Base-by-base conservation (phyloP, 2,888 invertebrate genomes). In the Lasioglossum malachurum region DNA sequence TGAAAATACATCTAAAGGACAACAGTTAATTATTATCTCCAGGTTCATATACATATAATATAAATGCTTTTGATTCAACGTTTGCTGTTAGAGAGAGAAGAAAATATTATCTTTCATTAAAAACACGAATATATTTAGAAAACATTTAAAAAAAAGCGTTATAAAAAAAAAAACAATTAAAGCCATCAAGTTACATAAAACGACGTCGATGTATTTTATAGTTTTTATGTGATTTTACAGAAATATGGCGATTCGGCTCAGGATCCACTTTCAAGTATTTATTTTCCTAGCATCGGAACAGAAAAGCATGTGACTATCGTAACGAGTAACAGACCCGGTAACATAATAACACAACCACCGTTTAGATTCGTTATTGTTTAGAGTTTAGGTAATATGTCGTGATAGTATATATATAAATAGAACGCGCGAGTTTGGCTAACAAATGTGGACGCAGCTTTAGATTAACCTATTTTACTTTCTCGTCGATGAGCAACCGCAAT, bases 1-100 rank as follows among this genome's bases (percentile, higher is more conserved):
- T 87, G 87, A 78, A 87, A 87, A 86, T 31, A 49, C 27, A 57
- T 19, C 41, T 64, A 71, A 80, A 4, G 44, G 49, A 60, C 57
- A 86, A 10, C 31, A 80, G 16, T 74, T 86, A 77, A 60, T 80
- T 73, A 74, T 67, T 80, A 85, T 35, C 23, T 35, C 35, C 12
- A 53, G n/a, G 44, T 74, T 49, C 76, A 67, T 14, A 23, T 31
- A 38, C 14, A 67, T 14, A 23, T 31, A 38, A 8, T 77, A 80
- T 31, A 74, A 57, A 38, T 44, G 7, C 35, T 19, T 60, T 27
- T 5, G 53, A 69, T 49, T 16, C 14, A 64, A 31, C 19, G 7
- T 41, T 46, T 44, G 41, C 71, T 78, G 35, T 72, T 71, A 27
- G 41, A n/a, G n/a, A n/a, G n/a, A n/a, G n/a, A 69, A 69, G 74